These are phyloP conservation scores for Trididemnum miniatum DNA, from an alignment of 23 tunicate species.

Conservation along the genomic window DNA sequence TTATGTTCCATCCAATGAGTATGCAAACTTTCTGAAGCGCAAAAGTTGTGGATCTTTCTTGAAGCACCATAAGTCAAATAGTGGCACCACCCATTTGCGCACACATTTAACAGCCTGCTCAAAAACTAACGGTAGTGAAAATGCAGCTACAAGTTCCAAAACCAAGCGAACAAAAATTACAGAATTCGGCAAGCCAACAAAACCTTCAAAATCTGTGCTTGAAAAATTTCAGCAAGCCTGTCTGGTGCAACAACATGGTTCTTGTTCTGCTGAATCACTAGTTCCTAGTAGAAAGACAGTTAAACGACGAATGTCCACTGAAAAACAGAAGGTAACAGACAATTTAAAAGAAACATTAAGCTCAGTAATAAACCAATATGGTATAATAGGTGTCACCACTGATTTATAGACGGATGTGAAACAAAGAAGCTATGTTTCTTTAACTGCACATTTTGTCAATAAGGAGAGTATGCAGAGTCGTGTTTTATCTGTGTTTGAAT, in stretches of 20 bases:
- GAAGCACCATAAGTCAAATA: background rate
- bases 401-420: background rate
- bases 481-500: background rate
- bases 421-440: background rate
- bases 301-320: background rate
- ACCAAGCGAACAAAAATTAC: background rate
- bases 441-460: background rate
- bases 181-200: too few relatives aligned
- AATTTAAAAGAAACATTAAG: background rate
- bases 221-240: background rate
- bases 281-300: background rate
- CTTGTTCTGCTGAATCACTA: background rate
- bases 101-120: background rate
- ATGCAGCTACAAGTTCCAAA: background rate
- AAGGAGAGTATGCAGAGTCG: background rate
- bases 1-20: background rate
- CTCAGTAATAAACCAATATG: background rate
- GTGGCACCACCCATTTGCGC: background rate
- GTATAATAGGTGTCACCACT: background rate
- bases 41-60: background rate
- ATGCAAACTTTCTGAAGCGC: background rate
- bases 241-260: background rate
- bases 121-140: background rate
- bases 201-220: background rate
- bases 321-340: too few relatives aligned